phyloP scores from a whole-genome alignment of 2,888 invertebrate species.

The Apocheima hispidaria region DNA sequence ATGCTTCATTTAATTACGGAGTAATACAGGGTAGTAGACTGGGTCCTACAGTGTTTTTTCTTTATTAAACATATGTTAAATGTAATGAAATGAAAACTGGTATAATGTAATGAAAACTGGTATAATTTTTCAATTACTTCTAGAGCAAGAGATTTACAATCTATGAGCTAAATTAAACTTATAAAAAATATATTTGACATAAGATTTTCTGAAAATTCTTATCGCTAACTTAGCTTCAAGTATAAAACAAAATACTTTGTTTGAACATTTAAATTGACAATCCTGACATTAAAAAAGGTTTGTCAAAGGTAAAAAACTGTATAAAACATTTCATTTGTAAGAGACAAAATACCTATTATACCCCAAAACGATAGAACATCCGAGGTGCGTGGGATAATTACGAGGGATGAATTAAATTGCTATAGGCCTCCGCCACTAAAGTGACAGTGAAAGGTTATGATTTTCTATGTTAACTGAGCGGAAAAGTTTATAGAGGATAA shows the following conservation, averaged over 20 bases:
- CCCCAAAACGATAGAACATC: constrained; percentile 24
- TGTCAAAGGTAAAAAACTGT: constrained; percentile 5
- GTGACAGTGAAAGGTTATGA: neutral
- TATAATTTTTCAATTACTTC: too few species aligned
- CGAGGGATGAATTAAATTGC: constrained; percentile 9
- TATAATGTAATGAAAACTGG: too few species aligned
- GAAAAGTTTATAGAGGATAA: neutral
- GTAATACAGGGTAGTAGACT: neutral
- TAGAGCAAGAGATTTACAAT: too few species aligned
- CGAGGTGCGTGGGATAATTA: constrained; percentile 23
- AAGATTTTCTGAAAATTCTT: neutral
- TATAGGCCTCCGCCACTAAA: neutral
- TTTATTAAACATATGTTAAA: too few species aligned
- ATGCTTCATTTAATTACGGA: neutral
- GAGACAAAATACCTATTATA: constrained; percentile 26
- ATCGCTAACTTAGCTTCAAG: neutral
- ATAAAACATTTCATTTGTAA: constrained; percentile 23
- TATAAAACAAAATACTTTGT: constrained; percentile 5
- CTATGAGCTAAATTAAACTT: neutral
- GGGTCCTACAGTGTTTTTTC: neutral
- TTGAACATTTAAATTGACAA: constrained; percentile 24
- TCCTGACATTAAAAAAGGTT: constrained; percentile 13
- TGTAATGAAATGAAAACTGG: too few species aligned
- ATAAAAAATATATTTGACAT: neutral
- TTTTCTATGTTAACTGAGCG: neutral